phyloP scores from a whole-genome alignment of 2,113 vertebrate genomes.

The human region DNA sequence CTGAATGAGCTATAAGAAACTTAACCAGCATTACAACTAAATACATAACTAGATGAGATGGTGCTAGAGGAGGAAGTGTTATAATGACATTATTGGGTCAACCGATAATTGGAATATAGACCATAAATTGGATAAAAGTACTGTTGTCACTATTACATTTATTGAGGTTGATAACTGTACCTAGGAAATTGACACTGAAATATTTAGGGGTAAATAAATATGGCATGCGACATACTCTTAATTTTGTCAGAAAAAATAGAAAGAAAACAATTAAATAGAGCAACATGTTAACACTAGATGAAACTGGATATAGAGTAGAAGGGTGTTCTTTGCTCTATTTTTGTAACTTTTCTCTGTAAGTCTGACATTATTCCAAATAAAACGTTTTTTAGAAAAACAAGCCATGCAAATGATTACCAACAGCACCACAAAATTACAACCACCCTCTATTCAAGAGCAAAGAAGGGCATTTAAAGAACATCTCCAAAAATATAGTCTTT shows the following conservation, averaged over 20 bases:
- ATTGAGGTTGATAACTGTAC: background rate
- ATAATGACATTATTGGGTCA: background rate
- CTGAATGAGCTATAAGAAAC: background rate
- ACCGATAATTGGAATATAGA: background rate
- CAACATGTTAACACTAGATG: slow-evolving; percentile 18
- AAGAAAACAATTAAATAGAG: background rate
- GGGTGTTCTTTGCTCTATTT: slow-evolving; percentile 15
- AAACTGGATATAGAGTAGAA: background rate
- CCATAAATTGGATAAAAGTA: background rate
- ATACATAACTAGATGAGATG: background rate
- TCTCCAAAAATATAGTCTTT: slow-evolving; percentile 56
- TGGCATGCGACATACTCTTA: slow-evolving; percentile 5
- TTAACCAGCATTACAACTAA: background rate
- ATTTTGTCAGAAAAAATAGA: background rate
- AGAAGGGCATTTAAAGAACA: slow-evolving; percentile 61
- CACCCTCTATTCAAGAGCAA: slow-evolving; percentile 33
- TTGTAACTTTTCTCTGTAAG: background rate
- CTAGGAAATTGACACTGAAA: background rate
- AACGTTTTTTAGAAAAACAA: background rate
- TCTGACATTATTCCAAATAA: slow-evolving; percentile 54
- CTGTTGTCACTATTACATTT: background rate
- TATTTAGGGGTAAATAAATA: background rate
- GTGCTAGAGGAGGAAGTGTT: background rate
- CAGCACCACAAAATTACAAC: slow-evolving; percentile 48
- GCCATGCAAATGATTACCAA: slow-evolving; percentile 41